Conservation (phyloP, 1,140 invertebrate genomes). For the Drosophila sproati region DNA sequence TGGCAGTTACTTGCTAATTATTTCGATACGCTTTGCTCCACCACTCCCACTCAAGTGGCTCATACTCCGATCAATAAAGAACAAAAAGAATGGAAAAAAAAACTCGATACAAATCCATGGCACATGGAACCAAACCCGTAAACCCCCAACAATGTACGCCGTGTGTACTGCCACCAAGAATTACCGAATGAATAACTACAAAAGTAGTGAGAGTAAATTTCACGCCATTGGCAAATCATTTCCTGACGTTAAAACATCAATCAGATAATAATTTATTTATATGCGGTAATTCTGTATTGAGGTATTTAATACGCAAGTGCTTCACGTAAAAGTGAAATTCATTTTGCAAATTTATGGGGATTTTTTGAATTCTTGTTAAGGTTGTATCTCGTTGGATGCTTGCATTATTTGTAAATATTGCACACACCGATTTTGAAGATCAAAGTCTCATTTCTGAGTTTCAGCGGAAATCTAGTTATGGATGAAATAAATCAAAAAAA, state of each 20-base stretch:
- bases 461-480: too few species aligned
- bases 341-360: slow-evolving; percentile 27
- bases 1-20: slow-evolving; percentile 56
- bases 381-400: slow-evolving; percentile 41
- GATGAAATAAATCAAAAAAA: too few species aligned
- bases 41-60: slow-evolving; percentile 34
- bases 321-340: slow-evolving; percentile 1
- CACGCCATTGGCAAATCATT: slow-evolving; percentile 76
- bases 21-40: slow-evolving; percentile 14
- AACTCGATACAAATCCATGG: slow-evolving; percentile 53
- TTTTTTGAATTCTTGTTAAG: background rate
- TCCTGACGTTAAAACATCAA: slow-evolving; percentile 74
- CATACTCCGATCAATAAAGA: slow-evolving; percentile 59
- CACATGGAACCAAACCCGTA: slow-evolving; percentile 66
- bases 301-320: slow-evolving; percentile 1
- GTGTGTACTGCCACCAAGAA: slow-evolving; percentile 25
- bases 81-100: background rate
- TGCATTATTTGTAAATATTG: slow-evolving; percentile 34
- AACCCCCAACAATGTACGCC: slow-evolving; percentile 41
- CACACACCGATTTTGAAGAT: background rate
- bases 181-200: slow-evolving; percentile 32
- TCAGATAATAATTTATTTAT: slow-evolving; percentile 50
- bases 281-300: slow-evolving; percentile 3
- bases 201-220: slow-evolving; percentile 69
- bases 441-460: background rate